These are phyloP conservation scores for Enhydra lutris DNA, from an alignment of 2,113 vertebrate genomes.

Conservation along the genomic window DNA sequence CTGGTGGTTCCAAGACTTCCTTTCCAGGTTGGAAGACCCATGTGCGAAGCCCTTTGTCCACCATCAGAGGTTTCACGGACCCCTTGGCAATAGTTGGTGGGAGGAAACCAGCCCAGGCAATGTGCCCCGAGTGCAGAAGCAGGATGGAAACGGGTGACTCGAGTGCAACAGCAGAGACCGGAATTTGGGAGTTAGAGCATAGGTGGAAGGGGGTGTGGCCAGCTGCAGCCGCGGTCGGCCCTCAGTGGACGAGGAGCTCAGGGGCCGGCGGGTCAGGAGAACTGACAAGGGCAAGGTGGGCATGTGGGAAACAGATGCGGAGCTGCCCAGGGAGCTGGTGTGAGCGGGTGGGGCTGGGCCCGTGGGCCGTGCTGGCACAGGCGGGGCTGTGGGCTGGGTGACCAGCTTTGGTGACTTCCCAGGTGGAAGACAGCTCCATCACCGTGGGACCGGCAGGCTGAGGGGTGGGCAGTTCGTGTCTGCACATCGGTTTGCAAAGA, in stretches of 20 bases:
- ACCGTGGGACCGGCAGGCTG: rapidly evolving
- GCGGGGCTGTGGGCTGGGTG: neutral
- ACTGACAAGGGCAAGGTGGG: neutral
- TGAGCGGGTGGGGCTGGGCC: too few species aligned
- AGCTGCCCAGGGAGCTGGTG: too few species aligned
- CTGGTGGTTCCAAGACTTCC: neutral
- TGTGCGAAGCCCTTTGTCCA: neutral
- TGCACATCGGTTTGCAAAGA: rapidly evolving
- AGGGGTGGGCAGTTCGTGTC: rapidly evolving
- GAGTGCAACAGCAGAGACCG: neutral
- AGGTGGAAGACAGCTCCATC: rapidly evolving
- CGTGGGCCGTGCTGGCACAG: too few species aligned
- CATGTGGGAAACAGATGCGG: too few species aligned
- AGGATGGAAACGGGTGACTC: rapidly evolving
- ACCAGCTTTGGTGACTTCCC: neutral
- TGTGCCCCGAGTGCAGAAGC: neutral
- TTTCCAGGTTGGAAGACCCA: rapidly evolving
- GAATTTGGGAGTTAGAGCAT: neutral
- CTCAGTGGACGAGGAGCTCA: rapidly evolving
- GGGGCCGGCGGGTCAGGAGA: neutral
- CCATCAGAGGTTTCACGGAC: neutral
- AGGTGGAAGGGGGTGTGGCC: rapidly evolving
- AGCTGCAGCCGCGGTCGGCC: rapidly evolving
- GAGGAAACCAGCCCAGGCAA: neutral
- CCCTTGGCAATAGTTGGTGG: neutral